Evolutionary conservation across 1,140 invertebrate genomes (phyloP), one percentile per base, ranked within the genome.

Genomic region (Drosophila repletoides): DNA sequence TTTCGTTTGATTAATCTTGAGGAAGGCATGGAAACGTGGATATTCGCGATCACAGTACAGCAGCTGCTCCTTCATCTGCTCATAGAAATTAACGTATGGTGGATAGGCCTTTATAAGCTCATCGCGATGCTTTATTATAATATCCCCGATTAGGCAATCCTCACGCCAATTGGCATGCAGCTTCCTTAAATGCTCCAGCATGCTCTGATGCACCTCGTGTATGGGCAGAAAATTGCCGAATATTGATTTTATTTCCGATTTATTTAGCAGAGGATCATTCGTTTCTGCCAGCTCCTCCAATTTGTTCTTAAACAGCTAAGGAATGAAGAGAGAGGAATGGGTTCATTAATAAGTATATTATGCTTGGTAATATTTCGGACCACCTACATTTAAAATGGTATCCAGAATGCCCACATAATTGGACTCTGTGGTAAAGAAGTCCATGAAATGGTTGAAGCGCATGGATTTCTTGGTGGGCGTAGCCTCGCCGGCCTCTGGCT

Each of bases 51-150:
- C 97, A 92, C 97, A 98, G 83, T 95, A 93, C 63, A 94, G 91
- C 72, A 99, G 93, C 92, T 96, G 97, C 84, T 98, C 96, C 91
- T 98, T 98, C 86, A 97, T 97, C 89, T 97, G 96, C 91, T 99
- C 97, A 91, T 98, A 99, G 90, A 97, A 99, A 91, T 99, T 99
- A 6, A 99, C 95, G 91, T 98, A 99, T 3, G 97, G 97, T 41
- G 98, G 98, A 92, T 99, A 99, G 0, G 97, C 96, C 91, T 97
- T 98, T 40, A 96, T 93, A 67, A 99, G 92, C 86, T 95, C 94
- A 17, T 93, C 93, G 34, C 94, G 93, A 89, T 97, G 96, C 90
- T 95, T 95, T 7, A 97, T 92, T 84, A 98, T 95, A 65, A 98
- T 94, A 80, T 95, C 94, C 4, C 97, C 97, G 79, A 98, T 95